Evolutionary conservation across 2,888 invertebrate species (phyloP).

Genomic region (Panopea generosa): DNA sequence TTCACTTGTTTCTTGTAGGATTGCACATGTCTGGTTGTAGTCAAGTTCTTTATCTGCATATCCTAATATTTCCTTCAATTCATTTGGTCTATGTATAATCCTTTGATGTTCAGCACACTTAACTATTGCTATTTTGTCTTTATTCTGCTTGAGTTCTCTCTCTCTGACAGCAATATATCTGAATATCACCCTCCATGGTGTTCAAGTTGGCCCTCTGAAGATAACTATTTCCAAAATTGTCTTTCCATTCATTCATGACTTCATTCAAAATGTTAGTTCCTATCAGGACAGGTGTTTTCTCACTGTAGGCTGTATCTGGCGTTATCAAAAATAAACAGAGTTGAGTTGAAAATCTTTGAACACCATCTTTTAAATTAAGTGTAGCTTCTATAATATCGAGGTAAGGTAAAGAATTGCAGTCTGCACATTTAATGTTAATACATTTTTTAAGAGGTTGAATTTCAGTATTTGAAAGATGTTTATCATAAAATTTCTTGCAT

Average conservation of each 20-base stretch:
- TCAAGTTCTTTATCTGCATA: slow-evolving; percentile 13
- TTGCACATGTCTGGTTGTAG: slow-evolving; percentile 4
- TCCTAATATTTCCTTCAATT: slow-evolving; percentile 8
- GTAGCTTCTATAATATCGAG: slow-evolving; percentile 11
- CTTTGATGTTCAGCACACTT: slow-evolving; percentile 3
- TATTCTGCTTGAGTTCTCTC: slow-evolving; percentile 11
- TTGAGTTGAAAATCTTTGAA: background rate
- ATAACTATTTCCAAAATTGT: background rate
- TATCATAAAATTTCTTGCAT: slow-evolving; percentile 5
- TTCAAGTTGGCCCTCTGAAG: slow-evolving; percentile 4
- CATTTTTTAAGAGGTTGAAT: slow-evolving; percentile 1
- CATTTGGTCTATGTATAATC: slow-evolving; percentile 17
- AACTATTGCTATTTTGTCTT: slow-evolving; percentile 13
- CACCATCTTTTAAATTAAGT: background rate
- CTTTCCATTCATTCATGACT: background rate
- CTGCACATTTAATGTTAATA: slow-evolving; percentile 8
- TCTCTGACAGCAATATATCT: slow-evolving; percentile 6
- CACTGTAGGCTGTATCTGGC: slow-evolving; percentile 6
- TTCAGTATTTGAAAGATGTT: background rate
- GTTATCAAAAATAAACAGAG: slow-evolving; percentile 6
- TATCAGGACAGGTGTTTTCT: slow-evolving; percentile 12
- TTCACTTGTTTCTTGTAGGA: too few relatives aligned
- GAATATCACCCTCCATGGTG: background rate
- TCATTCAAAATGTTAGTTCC: slow-evolving; percentile 19
- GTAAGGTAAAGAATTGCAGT: slow-evolving; percentile 12